A percentile compares a stretch with the other conserved stretches of the same genome.
Conservation (phyloP, 2,888 invertebrate species). For the Aspidiotus rigidus region DNA sequence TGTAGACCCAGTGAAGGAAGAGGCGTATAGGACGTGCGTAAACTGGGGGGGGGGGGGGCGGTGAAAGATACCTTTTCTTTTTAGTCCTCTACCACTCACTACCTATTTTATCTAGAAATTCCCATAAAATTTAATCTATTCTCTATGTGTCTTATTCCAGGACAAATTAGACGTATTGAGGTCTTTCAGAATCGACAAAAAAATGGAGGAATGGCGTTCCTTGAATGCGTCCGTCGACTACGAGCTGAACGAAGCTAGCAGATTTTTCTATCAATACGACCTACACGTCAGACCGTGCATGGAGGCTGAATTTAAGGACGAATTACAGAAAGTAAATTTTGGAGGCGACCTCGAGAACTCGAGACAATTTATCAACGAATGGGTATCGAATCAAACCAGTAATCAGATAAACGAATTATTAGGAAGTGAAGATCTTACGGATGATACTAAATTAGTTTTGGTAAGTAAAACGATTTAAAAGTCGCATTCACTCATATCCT, state of each 20-base stretch:
- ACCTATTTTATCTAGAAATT: too few relatives aligned
- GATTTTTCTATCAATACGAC: constrained; percentile 58
- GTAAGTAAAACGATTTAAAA: constrained; percentile 38
- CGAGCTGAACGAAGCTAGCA: constrained; percentile 67
- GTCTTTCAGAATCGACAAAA: constrained; percentile 63
- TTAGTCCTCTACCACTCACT: too few relatives aligned
- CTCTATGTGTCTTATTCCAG: constrained; percentile 40
- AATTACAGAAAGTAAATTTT: constrained; percentile 50
- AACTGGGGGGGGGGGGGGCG: too few relatives aligned
- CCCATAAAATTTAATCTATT: too few relatives aligned
- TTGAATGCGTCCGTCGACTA: constrained; percentile 51
- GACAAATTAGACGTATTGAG: constrained; percentile 63
- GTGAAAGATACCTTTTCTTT: too few relatives aligned
- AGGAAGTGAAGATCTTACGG: constrained; percentile 53
- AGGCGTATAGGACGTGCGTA: too few relatives aligned
- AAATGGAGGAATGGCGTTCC: constrained; percentile 48
- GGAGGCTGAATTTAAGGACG: constrained; percentile 50
- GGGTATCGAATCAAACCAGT: constrained; percentile 66
- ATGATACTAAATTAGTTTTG: constrained; percentile 60
- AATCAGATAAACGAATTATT: constrained; percentile 67
- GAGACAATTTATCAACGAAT: constrained; percentile 59
- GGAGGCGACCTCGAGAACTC: constrained; percentile 51
- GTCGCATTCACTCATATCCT: too few relatives aligned
- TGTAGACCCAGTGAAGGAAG: too few relatives aligned
- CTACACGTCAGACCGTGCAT: constrained; percentile 59